phyloP scores from a whole-genome alignment of 2,113 vertebrate species.

The Lophura nycthemera region DNA sequence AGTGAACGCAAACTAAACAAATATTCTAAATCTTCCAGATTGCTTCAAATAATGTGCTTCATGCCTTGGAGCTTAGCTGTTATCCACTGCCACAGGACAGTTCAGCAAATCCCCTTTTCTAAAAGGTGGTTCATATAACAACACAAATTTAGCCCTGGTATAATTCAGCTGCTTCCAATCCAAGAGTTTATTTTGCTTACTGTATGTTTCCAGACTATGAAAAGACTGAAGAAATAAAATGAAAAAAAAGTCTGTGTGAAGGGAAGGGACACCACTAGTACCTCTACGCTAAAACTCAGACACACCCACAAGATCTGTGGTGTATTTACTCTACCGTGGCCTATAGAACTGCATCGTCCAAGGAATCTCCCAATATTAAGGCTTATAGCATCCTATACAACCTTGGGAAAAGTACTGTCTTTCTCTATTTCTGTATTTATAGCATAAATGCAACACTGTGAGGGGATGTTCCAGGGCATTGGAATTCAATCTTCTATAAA shows the following conservation, averaged over 20 bases:
- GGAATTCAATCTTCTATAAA: constrained; percentile 66
- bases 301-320: background rate
- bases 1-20: constrained; percentile 39
- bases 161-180: background rate
- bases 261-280: background rate
- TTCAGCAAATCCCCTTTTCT: background rate
- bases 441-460: constrained; percentile 33
- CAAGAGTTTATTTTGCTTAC: background rate
- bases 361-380: constrained; percentile 6
- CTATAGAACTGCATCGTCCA: background rate
- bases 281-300: background rate
- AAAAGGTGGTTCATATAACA: background rate
- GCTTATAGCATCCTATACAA: background rate
- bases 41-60: background rate
- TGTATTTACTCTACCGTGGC: background rate
- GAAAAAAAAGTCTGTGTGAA: background rate
- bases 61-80: background rate
- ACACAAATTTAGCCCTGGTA: background rate
- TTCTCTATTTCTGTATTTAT: constrained; percentile 12
- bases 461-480: constrained; percentile 61
- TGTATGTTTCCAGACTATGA: background rate
- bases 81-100: background rate
- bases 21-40: background rate
- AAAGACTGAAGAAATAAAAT: background rate
- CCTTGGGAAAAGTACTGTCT: constrained; percentile 37